Percentiles rank a stretch among this genome's conserved stretches.
Evolutionary conservation across 2,888 invertebrate genomes (phyloP).

Genomic region (Dascillus cervinus): DNA sequence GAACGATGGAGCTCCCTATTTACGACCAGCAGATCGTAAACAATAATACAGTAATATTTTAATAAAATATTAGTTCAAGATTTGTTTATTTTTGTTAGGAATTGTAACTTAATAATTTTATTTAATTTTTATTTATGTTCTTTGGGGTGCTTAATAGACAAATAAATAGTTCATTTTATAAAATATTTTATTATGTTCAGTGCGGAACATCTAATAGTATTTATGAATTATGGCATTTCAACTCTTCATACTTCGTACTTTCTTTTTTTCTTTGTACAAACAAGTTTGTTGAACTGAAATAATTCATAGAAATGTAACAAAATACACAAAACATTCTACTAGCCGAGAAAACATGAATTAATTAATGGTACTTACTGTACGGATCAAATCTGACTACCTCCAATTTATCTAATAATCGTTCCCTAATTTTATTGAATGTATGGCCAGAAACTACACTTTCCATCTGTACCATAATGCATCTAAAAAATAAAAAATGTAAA

Average conservation of each 20-base stretch:
- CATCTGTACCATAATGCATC: constrained; percentile 68
- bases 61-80: constrained; percentile 1
- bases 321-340: no score
- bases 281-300: constrained; percentile 61
- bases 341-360: not conserved
- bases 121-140: constrained; percentile 1
- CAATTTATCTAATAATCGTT: constrained; percentile 69
- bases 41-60: constrained; percentile 15
- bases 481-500: constrained; percentile 42
- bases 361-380: constrained; percentile 53
- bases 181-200: constrained; percentile 1
- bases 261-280: constrained; percentile 67
- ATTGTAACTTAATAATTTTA: constrained; percentile 2
- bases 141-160: constrained; percentile 4
- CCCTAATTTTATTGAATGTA: constrained; percentile 55
- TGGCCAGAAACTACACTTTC: constrained; percentile 77
- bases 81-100: not conserved
- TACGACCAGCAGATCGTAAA: constrained; percentile 49
- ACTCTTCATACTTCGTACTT: constrained; percentile 58
- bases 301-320: no score
- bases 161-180: constrained; percentile 3
- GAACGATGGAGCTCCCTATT: constrained; percentile 66
- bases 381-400: constrained; percentile 72
- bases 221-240: not conserved
- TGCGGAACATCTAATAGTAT: not conserved